A percentile compares a stretch with the other conserved stretches of the same genome.
Evolutionary conservation across 2,888 invertebrate species (phyloP).

Genomic region (Malthinus seriepunctatus): DNA sequence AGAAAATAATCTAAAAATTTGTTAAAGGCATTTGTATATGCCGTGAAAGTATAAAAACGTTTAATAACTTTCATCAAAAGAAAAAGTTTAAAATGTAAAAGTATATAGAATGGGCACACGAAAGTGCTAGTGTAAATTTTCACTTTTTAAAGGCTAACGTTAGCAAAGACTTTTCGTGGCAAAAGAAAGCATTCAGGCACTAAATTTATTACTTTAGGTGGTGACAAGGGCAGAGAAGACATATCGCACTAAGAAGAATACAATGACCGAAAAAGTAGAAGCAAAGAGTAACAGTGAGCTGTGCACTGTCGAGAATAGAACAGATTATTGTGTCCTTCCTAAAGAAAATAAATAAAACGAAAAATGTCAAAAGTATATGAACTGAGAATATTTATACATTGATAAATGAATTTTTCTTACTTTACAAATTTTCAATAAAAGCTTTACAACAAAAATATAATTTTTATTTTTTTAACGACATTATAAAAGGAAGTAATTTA

Average conservation of each 20-base stretch:
- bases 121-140: slow-evolving; percentile 26
- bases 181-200: slow-evolving; percentile 49
- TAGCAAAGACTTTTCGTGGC: slow-evolving; percentile 28
- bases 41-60: slow-evolving; percentile 13
- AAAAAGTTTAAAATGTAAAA: slow-evolving; percentile 20
- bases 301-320: slow-evolving; percentile 24
- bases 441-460: neutral
- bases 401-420: slow-evolving; percentile 17
- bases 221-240: slow-evolving; percentile 53
- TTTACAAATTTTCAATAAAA: slow-evolving; percentile 4
- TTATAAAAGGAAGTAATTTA: neutral
- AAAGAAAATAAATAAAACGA: slow-evolving; percentile 19
- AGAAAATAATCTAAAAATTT: slow-evolving; percentile 23
- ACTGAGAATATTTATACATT: slow-evolving; percentile 16
- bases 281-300: slow-evolving; percentile 22
- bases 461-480: neutral
- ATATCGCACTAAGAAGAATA: slow-evolving; percentile 54
- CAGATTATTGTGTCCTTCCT: slow-evolving; percentile 26
- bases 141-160: slow-evolving; percentile 20
- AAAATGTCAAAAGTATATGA: slow-evolving; percentile 22
- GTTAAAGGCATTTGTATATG: slow-evolving; percentile 24
- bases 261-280: slow-evolving; percentile 42
- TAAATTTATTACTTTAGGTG: slow-evolving; percentile 55
- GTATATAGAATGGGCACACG: slow-evolving; percentile 15
- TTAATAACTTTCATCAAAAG: slow-evolving; percentile 21